Evolutionary conservation across 2,113 vertebrate species (phyloP).

Genomic region (Scytalopus superciliaris): DNA sequence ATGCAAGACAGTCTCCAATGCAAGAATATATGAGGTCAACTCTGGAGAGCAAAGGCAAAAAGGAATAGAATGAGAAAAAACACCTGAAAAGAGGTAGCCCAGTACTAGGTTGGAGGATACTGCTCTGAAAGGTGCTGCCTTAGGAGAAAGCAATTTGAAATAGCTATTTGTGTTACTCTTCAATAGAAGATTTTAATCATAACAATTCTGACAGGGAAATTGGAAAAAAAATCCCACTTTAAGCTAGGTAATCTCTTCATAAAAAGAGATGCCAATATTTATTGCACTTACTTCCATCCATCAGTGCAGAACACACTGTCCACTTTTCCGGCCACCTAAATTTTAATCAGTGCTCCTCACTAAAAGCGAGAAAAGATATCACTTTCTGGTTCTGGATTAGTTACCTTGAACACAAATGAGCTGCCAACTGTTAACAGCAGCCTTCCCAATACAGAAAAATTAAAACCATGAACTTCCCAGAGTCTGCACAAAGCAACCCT

Average conservation of each 20-base stretch:
- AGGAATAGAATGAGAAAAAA: neutral
- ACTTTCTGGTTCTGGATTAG: neutral
- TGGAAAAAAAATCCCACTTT: neutral
- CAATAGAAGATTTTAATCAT: neutral
- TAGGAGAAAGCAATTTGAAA: neutral
- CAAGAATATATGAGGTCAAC: neutral
- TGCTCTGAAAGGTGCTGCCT: neutral
- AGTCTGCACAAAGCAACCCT: neutral
- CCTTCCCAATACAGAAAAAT: neutral
- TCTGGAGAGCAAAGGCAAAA: neutral
- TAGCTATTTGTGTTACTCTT: neutral
- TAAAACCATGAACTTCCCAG: neutral
- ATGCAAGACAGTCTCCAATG: neutral
- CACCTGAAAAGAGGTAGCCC: neutral
- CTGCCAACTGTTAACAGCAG: neutral
- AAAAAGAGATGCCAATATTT: neutral
- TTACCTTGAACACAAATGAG: neutral
- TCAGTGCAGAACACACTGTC: neutral
- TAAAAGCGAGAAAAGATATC: neutral
- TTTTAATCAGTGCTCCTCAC: fast-evolving
- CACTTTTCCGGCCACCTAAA: neutral
- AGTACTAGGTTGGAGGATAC: neutral
- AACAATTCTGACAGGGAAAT: neutral
- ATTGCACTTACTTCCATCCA: neutral
- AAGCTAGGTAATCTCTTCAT: neutral